These are phyloP conservation scores for Percopsis omiscomaycus DNA, from an alignment of 2,797 vertebrate genomes.

Conservation along the genomic window DNA sequence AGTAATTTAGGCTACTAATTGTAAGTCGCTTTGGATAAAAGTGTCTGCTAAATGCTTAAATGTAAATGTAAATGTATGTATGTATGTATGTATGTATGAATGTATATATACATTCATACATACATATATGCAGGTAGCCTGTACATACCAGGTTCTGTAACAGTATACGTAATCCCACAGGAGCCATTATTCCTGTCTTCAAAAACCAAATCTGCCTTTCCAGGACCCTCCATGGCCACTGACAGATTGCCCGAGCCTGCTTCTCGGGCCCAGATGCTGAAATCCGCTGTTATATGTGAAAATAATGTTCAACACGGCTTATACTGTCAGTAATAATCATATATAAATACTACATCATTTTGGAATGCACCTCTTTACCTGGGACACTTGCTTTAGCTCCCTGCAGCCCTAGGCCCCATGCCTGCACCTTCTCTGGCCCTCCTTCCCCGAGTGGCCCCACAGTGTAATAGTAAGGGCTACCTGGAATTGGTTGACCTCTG, in stretches of 20 bases:
- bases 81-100: no score
- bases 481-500: constrained; percentile 75
- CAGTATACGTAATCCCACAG: constrained; percentile 77
- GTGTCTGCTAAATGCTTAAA: no score
- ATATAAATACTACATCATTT: neutral
- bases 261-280: constrained; percentile 82
- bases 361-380: constrained; percentile 56
- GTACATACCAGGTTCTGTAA: constrained; percentile 76
- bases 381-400: constrained; percentile 73
- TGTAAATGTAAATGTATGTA: no score
- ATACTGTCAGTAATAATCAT: neutral
- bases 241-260: constrained; percentile 79
- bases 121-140: no score
- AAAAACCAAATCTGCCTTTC: constrained; percentile 79
- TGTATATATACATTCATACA: no score
- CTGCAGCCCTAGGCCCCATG: constrained; percentile 76
- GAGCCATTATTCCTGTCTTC: constrained; percentile 81
- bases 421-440: constrained; percentile 77
- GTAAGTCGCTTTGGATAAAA: no score
- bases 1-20: no score
- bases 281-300: constrained; percentile 66
- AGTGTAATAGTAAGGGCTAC: constrained; percentile 81
- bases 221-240: constrained; percentile 80
- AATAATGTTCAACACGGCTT: neutral
- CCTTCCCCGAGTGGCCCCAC: constrained; percentile 79